Conservation (phyloP, 2,797 vertebrate genomes). For the Cuculus canorus region DNA sequence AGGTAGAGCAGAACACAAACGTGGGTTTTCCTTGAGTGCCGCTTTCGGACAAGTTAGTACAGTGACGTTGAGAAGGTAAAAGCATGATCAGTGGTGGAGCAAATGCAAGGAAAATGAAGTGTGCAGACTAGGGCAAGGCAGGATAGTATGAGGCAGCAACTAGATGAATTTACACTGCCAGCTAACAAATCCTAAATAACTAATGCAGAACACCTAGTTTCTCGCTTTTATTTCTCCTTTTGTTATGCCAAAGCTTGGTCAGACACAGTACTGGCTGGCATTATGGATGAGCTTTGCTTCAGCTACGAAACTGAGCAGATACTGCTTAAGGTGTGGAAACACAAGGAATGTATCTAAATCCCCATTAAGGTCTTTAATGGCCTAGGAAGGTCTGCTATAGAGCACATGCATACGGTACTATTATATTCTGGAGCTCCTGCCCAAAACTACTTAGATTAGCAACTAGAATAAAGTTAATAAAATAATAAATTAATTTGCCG, state of each 20-base stretch:
- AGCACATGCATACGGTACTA: rapidly evolving
- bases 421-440: neutral
- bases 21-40: rapidly evolving
- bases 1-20: neutral
- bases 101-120: neutral
- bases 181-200: neutral
- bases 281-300: neutral
- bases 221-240: neutral
- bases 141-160: neutral
- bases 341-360: neutral
- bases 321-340: neutral
- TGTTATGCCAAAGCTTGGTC: neutral
- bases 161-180: neutral
- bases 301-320: neutral
- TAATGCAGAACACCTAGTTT: neutral
- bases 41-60: neutral
- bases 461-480: neutral
- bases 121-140: neutral
- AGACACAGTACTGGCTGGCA: too few species aligned
- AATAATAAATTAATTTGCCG: neutral
- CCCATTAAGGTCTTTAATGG: neutral
- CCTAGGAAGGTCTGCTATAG: neutral
- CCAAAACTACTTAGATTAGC: neutral
- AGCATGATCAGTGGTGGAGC: neutral
- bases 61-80: neutral